Percentiles rank a stretch among this genome's conserved stretches.
Conservation (phyloP, 2,797 vertebrate genomes). For the Cirrhinus mrigala region DNA sequence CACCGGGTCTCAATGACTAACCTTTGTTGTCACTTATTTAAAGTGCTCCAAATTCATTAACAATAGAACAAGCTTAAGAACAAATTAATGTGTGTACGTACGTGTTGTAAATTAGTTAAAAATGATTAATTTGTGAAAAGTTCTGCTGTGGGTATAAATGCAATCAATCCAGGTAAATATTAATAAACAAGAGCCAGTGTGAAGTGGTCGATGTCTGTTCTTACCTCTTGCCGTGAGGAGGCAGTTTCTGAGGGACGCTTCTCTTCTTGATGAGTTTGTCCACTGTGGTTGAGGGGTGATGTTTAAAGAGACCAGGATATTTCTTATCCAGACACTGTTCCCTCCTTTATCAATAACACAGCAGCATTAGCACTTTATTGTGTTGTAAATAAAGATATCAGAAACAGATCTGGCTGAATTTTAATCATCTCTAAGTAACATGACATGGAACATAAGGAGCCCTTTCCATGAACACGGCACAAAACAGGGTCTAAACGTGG, state of each 20-base stretch:
- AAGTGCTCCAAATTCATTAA: background rate
- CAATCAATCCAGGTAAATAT: background rate
- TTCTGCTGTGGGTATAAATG: background rate
- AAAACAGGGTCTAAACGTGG: background rate
- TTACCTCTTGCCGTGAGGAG: slow-evolving; percentile 90
- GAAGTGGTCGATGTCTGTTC: slow-evolving; percentile 11
- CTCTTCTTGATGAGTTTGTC: slow-evolving; percentile 97
- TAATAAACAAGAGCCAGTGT: background rate
- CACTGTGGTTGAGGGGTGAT: slow-evolving; percentile 90
- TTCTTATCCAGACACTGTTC: slow-evolving; percentile 95
- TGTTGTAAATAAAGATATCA: background rate
- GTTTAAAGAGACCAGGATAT: slow-evolving; percentile 90
- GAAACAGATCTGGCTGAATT: background rate
- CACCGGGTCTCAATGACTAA: background rate
- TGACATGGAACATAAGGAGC: background rate
- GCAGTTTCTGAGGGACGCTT: slow-evolving; percentile 91
- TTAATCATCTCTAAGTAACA: background rate
- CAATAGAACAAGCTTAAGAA: background rate
- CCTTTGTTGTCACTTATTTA: background rate
- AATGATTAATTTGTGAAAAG: background rate
- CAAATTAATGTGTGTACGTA: background rate
- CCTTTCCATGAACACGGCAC: background rate
- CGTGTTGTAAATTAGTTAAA: background rate
- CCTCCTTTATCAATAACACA: slow-evolving; percentile 77
- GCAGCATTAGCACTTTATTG: slow-evolving; percentile 11